Conservation (phyloP, 2,888 invertebrate species). For the Chrysodeixis includens region DNA sequence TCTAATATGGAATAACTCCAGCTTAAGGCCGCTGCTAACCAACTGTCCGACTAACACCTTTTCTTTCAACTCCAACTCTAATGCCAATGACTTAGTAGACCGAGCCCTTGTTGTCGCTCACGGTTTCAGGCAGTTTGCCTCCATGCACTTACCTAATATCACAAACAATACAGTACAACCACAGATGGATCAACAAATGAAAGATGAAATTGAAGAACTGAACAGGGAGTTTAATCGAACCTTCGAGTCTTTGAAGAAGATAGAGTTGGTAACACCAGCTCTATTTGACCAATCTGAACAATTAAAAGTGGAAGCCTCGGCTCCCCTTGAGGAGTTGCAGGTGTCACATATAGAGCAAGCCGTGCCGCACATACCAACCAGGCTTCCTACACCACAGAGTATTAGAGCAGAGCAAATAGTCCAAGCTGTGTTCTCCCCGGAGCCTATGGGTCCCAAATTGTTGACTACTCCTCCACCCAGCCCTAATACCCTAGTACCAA, state of each 20-base stretch:
- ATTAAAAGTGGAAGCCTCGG: conserved; percentile 52
- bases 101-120: conserved; percentile 92
- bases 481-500: too few relatives aligned
- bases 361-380: too few relatives aligned
- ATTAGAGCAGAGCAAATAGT: conserved; percentile 14
- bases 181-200: conserved; percentile 75
- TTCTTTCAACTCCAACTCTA: conserved; percentile 69
- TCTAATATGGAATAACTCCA: conserved; percentile 92
- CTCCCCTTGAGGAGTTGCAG: conserved; percentile 63
- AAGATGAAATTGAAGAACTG: conserved; percentile 80
- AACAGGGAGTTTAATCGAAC: conserved; percentile 83
- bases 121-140: conserved; percentile 91
- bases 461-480: neutral
- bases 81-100: conserved; percentile 86
- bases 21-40: conserved; percentile 86
- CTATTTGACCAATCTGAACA: conserved; percentile 11
- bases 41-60: conserved; percentile 76
- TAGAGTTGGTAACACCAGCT: conserved; percentile 44
- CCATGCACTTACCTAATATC: conserved; percentile 76
- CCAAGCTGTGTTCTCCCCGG: conserved; percentile 18
- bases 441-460: neutral
- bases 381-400: conserved; percentile 7
- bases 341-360: too few relatives aligned
- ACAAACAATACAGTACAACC: conserved; percentile 61
- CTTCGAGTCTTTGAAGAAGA: conserved; percentile 77